These are phyloP conservation scores for Leptothorax acervorum DNA, from an alignment of 2,888 invertebrate genomes.

Conservation along the genomic window DNA sequence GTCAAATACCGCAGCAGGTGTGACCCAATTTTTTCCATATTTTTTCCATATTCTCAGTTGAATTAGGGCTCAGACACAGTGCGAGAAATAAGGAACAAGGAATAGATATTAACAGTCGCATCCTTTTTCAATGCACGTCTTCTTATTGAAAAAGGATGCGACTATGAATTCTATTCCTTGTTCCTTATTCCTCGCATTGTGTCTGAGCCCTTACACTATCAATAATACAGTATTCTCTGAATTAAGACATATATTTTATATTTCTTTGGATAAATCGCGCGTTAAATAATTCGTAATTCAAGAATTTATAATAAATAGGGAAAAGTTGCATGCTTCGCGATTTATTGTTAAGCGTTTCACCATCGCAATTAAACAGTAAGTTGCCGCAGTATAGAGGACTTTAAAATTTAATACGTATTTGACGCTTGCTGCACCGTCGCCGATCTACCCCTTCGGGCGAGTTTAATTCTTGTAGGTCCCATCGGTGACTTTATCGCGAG, in stretches of 20 bases:
- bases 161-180: too few relatives aligned
- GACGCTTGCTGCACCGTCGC: constrained; percentile 65
- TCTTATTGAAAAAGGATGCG: too few relatives aligned
- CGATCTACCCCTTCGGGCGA: constrained; percentile 78
- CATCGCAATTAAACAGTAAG: constrained; percentile 45
- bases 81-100: too few relatives aligned
- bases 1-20: not conserved
- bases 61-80: not conserved
- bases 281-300: not conserved
- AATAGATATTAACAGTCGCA: too few relatives aligned
- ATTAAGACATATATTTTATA: not conserved
- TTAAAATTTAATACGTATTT: constrained; percentile 75
- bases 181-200: too few relatives aligned
- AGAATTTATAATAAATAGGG: not conserved
- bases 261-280: not conserved
- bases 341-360: not conserved
- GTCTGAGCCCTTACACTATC: too few relatives aligned
- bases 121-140: too few relatives aligned
- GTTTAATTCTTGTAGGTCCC: constrained; percentile 84
- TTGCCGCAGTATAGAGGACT: constrained; percentile 41
- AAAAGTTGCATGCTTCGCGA: not conserved
- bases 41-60: not conserved
- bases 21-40: not conserved
- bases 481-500: constrained; percentile 85
- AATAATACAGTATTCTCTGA: not conserved